Conservation (phyloP, 2,888 invertebrate species). For the Lasius fuliginosus region DNA sequence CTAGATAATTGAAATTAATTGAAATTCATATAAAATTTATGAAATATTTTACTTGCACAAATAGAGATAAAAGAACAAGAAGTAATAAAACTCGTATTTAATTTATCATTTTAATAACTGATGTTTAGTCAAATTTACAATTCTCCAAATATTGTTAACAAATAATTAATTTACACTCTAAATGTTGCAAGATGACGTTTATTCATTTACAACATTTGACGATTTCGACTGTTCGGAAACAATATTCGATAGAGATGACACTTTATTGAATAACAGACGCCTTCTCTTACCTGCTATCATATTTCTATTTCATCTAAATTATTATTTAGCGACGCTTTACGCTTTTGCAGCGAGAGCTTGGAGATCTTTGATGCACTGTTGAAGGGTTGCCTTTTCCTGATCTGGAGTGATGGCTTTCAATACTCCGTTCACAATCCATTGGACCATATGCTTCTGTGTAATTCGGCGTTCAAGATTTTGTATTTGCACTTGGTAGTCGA, state of each 20-base stretch:
- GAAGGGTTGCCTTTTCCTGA: conserved; percentile 96
- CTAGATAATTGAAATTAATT: background rate
- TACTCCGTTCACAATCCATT: conserved; percentile 96
- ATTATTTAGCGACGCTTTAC: conserved; percentile 74
- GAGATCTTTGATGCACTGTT: conserved; percentile 96
- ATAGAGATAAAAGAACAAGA: background rate
- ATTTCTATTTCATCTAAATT: conserved; percentile 70
- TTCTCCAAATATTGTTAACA: background rate
- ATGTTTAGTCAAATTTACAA: conserved; percentile 6
- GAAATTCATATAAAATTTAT: conserved; percentile 10
- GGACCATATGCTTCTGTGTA: conserved; percentile 97
- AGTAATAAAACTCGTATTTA: background rate
- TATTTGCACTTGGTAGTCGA: conserved; percentile 97
- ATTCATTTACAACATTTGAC: conserved; percentile 9
- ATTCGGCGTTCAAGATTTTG: conserved; percentile 94
- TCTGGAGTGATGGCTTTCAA: conserved; percentile 96
- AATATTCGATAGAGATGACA: background rate
- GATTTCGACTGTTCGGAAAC: background rate
- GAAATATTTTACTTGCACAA: background rate
- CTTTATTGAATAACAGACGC: background rate
- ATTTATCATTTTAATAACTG: background rate
- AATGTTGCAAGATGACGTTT: conserved; percentile 1
- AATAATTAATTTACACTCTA: background rate
- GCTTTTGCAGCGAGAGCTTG: conserved; percentile 89
- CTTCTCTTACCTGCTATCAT: conserved; percentile 32